These are phyloP conservation scores for Sigmodon hispidus DNA, from an alignment of 2,113 vertebrate genomes.

Conservation along the genomic window DNA sequence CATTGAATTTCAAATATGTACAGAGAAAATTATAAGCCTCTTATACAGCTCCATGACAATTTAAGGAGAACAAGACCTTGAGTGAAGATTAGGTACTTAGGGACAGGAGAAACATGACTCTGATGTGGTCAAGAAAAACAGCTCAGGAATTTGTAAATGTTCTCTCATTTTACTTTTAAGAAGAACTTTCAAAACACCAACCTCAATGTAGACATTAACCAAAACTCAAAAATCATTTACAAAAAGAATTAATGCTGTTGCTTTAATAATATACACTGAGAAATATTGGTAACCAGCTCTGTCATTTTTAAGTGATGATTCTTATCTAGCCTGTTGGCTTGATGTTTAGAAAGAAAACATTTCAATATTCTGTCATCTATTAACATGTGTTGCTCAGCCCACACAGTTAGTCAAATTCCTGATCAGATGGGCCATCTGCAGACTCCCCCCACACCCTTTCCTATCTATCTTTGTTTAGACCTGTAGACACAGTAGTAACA, in stretches of 20 bases:
- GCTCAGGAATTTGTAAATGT: constrained; percentile 42
- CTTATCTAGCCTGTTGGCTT: not conserved
- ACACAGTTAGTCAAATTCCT: constrained; percentile 30
- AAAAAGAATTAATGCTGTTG: constrained; percentile 20
- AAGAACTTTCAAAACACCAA: constrained; percentile 45
- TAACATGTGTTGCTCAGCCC: constrained; percentile 55
- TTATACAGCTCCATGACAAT: constrained; percentile 7
- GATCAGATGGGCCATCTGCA: constrained; percentile 33
- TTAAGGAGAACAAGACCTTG: constrained; percentile 56
- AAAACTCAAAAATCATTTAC: constrained; percentile 18
- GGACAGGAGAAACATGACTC: constrained; percentile 52
- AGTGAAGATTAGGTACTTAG: constrained; percentile 63
- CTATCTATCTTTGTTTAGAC: not conserved
- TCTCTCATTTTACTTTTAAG: constrained; percentile 51
- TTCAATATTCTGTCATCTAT: constrained; percentile 53
- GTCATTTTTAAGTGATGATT: not conserved
- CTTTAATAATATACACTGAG: constrained; percentile 36
- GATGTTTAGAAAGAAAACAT: constrained; percentile 44
- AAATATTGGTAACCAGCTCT: not conserved
- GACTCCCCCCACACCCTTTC: constrained; percentile 17
- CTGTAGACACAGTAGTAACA: not conserved
- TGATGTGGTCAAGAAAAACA: constrained; percentile 51
- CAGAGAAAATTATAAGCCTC: constrained; percentile 55
- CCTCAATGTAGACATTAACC: not conserved
- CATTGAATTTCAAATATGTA: constrained; percentile 66